A percentile compares a stretch with the other conserved stretches of the same genome.
phyloP scores from a whole-genome alignment of 2,888 invertebrate species.

The Chrysodeixis includens region DNA sequence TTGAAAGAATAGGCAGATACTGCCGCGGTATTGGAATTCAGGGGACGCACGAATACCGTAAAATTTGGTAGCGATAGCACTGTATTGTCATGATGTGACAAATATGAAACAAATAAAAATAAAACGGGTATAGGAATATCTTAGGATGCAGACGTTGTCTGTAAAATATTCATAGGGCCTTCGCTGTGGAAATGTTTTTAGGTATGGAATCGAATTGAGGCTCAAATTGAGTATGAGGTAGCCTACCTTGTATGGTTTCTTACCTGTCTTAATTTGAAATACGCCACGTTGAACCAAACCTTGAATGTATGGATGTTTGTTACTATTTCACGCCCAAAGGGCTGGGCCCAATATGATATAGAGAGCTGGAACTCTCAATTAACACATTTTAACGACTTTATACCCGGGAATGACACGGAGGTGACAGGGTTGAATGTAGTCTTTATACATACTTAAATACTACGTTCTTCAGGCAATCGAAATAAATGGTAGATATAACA shows the following conservation, averaged over 20 bases:
- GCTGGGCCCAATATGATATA: too few species aligned
- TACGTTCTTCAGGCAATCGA: too few species aligned
- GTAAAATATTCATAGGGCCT: slow-evolving; percentile 55
- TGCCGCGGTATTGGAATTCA: slow-evolving; percentile 64
- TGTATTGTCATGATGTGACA: slow-evolving; percentile 73
- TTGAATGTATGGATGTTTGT: too few species aligned
- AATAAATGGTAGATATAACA: too few species aligned
- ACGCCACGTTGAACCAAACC: too few species aligned
- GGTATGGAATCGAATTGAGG: slow-evolving; percentile 51
- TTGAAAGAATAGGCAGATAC: slow-evolving; percentile 33
- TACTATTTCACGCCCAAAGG: too few species aligned
- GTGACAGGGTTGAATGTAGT: too few species aligned
- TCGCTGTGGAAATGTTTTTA: slow-evolving; percentile 47
- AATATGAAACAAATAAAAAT: slow-evolving; percentile 71
- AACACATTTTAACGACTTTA: too few species aligned
- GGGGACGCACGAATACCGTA: slow-evolving; percentile 54
- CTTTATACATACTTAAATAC: too few species aligned
- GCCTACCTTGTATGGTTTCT: not conserved
- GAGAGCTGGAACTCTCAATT: too few species aligned
- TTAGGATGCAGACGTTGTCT: slow-evolving; percentile 35
- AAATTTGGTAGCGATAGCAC: slow-evolving; percentile 64
- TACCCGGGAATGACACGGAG: too few species aligned
- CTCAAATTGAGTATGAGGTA: slow-evolving; percentile 37
- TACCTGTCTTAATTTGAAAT: slow-evolving; percentile 48
- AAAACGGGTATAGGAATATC: slow-evolving; percentile 54